These are phyloP conservation scores for Pelecanus crispus DNA, from an alignment of 2,113 vertebrate genomes.

Conservation along the genomic window DNA sequence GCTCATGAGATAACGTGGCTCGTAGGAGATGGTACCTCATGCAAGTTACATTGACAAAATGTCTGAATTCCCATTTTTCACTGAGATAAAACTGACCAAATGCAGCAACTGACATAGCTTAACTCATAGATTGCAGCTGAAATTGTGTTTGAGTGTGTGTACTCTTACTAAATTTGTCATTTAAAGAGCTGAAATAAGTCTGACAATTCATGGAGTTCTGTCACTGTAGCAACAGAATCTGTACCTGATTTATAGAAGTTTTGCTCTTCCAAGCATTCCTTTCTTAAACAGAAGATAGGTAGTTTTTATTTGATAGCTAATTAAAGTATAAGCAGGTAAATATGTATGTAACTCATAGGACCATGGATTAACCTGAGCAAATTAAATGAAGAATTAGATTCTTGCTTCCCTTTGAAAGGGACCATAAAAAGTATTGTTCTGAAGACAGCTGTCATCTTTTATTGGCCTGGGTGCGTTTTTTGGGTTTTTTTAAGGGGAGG, in stretches of 20 bases:
- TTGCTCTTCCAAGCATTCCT: not conserved
- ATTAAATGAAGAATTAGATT: not conserved
- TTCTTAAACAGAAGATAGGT: not conserved
- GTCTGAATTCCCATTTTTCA: not conserved
- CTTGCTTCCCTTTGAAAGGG: not conserved
- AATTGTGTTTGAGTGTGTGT: not conserved
- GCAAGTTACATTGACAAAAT: not conserved
- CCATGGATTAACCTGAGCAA: not conserved
- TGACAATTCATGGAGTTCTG: not conserved
- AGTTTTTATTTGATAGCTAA: not conserved
- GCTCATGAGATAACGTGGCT: not conserved
- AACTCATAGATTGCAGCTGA: not conserved
- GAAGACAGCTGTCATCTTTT: not conserved
- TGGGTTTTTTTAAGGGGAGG: constrained; percentile 11
- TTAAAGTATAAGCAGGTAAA: not conserved
- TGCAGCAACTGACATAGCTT: not conserved
- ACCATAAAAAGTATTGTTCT: not conserved
- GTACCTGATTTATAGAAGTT: not conserved
- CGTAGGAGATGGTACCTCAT: not conserved
- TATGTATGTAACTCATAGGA: not conserved
- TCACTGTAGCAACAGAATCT: not conserved
- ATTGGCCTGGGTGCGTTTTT: not conserved
- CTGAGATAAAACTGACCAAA: not conserved
- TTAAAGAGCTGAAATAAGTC: not conserved
- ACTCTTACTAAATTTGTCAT: not conserved